Percentiles rank a stretch among this genome's conserved stretches.
These are phyloP conservation scores for Aurelia aurita complex sp. Pacific DNA, from an alignment of 30 jellyfish, hydroid and myxozoan genomes.

Conservation along the genomic window DNA sequence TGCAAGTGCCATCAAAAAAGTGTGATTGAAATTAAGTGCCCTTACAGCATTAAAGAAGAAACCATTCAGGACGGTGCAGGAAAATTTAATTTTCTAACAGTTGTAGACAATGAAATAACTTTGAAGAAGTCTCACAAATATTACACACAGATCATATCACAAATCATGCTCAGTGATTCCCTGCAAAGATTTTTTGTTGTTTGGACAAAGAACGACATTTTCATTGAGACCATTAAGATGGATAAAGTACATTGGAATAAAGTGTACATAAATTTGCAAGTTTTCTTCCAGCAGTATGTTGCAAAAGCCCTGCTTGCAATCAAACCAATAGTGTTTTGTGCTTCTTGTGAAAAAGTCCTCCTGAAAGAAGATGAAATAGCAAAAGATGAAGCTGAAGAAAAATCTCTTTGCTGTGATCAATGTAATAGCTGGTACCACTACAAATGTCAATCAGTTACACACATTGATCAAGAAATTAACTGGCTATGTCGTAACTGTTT, in stretches of 20 bases:
- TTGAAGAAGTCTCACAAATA: conserved; percentile 43
- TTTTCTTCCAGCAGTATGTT: conserved; percentile 51
- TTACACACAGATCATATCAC: conserved; percentile 51
- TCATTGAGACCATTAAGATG: conserved; percentile 20
- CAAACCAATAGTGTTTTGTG: conserved; percentile 62
- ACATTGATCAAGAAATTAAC: conserved; percentile 24
- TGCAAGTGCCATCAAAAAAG: conserved; percentile 49
- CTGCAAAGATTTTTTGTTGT: conserved; percentile 25
- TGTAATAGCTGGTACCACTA: conserved; percentile 52
- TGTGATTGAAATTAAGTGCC: conserved; percentile 47
- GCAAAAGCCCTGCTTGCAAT: conserved; percentile 30
- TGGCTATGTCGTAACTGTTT: conserved; percentile 33
- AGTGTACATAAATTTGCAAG: conserved; percentile 24
- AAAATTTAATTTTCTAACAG: conserved; percentile 27
- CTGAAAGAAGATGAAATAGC: conserved; percentile 17
- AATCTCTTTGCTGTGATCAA: conserved; percentile 15
- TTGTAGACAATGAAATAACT: background rate
- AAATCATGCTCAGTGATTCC: conserved; percentile 14
- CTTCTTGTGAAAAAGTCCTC: conserved; percentile 58
- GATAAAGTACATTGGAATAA: conserved; percentile 30
- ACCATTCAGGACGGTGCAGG: conserved; percentile 9
- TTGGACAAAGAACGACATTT: conserved; percentile 31
- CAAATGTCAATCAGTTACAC: conserved; percentile 35
- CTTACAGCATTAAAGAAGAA: conserved; percentile 24
- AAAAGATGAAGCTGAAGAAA: conserved; percentile 35